These are phyloP conservation scores for Andricus quercusramuli DNA, from an alignment of 2,888 invertebrate genomes.

Conservation along the genomic window DNA sequence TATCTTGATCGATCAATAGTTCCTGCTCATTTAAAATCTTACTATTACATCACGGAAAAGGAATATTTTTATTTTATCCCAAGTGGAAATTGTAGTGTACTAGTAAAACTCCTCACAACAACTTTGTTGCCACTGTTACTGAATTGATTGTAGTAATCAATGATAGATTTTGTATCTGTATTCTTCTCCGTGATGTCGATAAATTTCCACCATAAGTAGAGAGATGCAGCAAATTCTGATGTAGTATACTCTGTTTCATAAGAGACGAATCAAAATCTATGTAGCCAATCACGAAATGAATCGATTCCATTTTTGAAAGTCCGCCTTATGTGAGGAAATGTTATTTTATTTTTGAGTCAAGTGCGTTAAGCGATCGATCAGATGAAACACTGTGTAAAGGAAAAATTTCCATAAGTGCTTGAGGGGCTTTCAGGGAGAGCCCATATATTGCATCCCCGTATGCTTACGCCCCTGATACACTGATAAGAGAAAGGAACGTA, in stretches of 20 bases:
- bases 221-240: too few species aligned
- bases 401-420: slow-evolving; percentile 32
- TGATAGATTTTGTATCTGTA: too few species aligned
- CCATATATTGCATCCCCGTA: slow-evolving; percentile 24
- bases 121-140: too few species aligned
- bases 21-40: too few species aligned
- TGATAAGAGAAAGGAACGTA: slow-evolving; percentile 36
- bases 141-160: too few species aligned
- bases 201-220: too few species aligned
- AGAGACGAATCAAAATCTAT: background rate
- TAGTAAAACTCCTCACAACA: too few species aligned
- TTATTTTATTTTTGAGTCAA: slow-evolving; percentile 10
- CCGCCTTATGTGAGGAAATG: background rate
- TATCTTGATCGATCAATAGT: too few species aligned
- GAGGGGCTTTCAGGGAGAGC: slow-evolving; percentile 3
- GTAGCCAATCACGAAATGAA: background rate
- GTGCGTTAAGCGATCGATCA: slow-evolving; percentile 24
- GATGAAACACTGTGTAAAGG: slow-evolving; percentile 24
- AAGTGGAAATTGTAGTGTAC: too few species aligned
- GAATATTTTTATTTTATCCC: too few species aligned
- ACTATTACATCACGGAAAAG: too few species aligned
- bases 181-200: too few species aligned
- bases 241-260: background rate
- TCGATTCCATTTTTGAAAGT: background rate
- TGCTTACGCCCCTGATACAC: slow-evolving; percentile 29